A percentile compares a stretch with the other conserved stretches of the same genome.
Evolutionary conservation across 2,113 vertebrate genomes (phyloP).

Genomic region (Muntiacus muntjak): DNA sequence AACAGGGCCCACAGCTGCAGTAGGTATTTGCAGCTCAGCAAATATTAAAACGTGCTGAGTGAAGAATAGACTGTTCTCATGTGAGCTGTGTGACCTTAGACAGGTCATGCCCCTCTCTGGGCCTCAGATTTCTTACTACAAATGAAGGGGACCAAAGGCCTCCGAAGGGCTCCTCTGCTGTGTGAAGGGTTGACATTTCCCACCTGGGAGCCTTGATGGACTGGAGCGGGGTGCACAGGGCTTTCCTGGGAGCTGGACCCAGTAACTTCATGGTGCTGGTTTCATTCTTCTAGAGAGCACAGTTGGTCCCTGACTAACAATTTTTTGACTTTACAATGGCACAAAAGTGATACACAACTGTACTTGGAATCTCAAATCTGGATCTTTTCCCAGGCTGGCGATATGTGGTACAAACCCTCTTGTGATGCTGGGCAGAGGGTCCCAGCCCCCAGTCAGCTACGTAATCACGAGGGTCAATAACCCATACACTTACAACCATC

Average conservation of each 20-base stretch:
- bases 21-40: background rate
- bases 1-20: background rate
- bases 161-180: background rate
- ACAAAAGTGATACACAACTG: background rate
- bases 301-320: background rate
- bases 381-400: background rate
- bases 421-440: background rate
- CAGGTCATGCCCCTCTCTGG: background rate
- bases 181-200: background rate
- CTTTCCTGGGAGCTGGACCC: background rate
- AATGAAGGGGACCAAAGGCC: background rate
- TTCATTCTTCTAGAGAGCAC: background rate
- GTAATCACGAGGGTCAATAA: fast-evolving
- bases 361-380: background rate
- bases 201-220: background rate
- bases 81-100: background rate
- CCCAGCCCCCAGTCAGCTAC: background rate
- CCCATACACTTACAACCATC: background rate
- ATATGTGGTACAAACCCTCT: background rate
- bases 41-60: fast-evolving
- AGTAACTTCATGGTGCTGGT: background rate
- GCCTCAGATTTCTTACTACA: background rate
- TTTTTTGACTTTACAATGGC: background rate
- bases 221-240: fast-evolving
- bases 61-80: background rate